Conservation (phyloP, 2,797 vertebrate species). For the Sciurus carolinensis region DNA sequence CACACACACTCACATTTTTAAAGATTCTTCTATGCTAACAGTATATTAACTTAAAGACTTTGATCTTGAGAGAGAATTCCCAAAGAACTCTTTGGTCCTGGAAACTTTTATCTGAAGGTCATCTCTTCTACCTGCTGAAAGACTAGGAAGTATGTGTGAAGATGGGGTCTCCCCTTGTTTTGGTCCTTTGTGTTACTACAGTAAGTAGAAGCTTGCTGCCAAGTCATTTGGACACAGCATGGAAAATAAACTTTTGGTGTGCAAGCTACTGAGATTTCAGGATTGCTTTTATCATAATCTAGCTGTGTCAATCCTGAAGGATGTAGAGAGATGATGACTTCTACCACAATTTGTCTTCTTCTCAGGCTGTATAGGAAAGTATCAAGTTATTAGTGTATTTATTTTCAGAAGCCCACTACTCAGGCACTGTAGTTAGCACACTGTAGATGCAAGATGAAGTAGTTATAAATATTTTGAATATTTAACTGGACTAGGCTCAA, state of each 20-base stretch:
- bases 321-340: background rate
- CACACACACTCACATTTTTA: too few relatives aligned
- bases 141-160: background rate
- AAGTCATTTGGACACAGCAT: background rate
- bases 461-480: slow-evolving; percentile 7
- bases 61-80: background rate
- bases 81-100: background rate
- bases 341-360: background rate
- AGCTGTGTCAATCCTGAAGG: background rate
- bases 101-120: background rate
- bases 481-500: background rate
- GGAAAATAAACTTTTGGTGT: background rate
- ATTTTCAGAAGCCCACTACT: background rate
- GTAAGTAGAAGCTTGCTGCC: background rate
- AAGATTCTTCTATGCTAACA: background rate
- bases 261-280: background rate
- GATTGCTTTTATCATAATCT: background rate
- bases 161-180: too few relatives aligned
- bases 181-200: background rate
- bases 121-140: background rate
- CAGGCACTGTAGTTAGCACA: background rate
- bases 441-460: background rate
- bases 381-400: background rate
- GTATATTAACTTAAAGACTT: background rate
- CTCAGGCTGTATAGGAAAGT: background rate